Evolutionary conservation across 2,888 invertebrate species (phyloP), one percentile per base, ranked within the genome.

Genomic region (Cheilosia pagana): DNA sequence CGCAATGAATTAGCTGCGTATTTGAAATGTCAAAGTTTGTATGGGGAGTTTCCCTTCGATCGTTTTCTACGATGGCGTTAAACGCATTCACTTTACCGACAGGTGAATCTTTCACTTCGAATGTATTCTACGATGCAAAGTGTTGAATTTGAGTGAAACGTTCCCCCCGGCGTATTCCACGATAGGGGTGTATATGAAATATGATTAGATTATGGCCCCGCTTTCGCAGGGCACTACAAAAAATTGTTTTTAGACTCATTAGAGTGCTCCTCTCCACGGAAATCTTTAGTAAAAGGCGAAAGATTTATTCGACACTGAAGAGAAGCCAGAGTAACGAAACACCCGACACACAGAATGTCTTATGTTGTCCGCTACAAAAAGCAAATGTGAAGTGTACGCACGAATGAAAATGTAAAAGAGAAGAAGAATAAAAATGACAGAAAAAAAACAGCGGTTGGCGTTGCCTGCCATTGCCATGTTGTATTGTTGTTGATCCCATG

Each of bases 231-330:
- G 77, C 62, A 45, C 77, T 62, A 52, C 77, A 72, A 82, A 82
- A 82, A 82, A 68, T 72, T 78, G 12, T 10, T 72, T 82, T 78
- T 82, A 82, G 82, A 78, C 82, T 82, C 82, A 78, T 82, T 82
- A 82, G 77, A 82, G 82, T 82, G 82, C 82, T 35, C 82, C 82
- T 82, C 82, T 82, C 82, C 82, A 82, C 82, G 82, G 82, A 82
- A 82, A 82, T 82, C 82, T 82, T 82, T 82, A 82, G 82, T 82
- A 82, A 82, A 82, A 82, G 82, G 82, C 82, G 82, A 82, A 82
- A 82, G 82, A 82, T 82, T 82, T 78, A 82, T 78, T 82, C 82
- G 82, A 82, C 82, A 77, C 57, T 82, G 82, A 82, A 82, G 82
- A 82, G 82, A 82, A 82, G 77, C 82, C 82, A 82, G 82, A 82